phyloP scores from a whole-genome alignment of 2,797 vertebrate genomes.

The Myotis planiceps region DNA sequence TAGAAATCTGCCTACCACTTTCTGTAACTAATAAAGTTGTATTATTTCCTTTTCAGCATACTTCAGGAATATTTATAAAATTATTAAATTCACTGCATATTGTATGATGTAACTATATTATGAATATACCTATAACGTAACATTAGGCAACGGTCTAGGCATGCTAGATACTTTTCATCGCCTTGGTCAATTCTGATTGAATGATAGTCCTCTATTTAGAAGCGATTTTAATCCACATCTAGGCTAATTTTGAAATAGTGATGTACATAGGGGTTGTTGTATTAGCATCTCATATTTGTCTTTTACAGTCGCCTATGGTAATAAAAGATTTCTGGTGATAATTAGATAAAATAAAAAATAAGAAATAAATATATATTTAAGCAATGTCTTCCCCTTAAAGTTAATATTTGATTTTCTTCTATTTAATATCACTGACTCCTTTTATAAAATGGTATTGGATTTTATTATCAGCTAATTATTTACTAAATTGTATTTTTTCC shows the following conservation, averaged over 20 bases:
- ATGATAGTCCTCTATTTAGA: neutral
- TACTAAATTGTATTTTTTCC: neutral
- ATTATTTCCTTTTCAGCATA: neutral
- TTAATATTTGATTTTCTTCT: neutral
- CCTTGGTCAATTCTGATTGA: neutral
- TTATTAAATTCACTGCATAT: neutral
- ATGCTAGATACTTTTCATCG: neutral
- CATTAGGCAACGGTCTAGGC: neutral
- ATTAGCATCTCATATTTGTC: neutral
- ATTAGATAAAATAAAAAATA: neutral
- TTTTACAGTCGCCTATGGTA: neutral
- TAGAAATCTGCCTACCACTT: neutral
- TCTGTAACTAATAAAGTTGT: neutral
- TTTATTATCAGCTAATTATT: neutral
- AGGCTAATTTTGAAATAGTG: neutral
- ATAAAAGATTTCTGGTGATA: neutral
- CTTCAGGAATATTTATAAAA: neutral
- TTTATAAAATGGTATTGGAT: neutral
- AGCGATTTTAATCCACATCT: neutral
- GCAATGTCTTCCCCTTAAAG: neutral
- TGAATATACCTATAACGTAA: neutral
- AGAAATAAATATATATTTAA: neutral
- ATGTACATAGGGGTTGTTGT: fast-evolving
- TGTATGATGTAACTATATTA: neutral
- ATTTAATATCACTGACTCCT: neutral